phyloP scores from a whole-genome alignment of 2,113 vertebrate genomes.

The Pachycephala philippinensis region DNA sequence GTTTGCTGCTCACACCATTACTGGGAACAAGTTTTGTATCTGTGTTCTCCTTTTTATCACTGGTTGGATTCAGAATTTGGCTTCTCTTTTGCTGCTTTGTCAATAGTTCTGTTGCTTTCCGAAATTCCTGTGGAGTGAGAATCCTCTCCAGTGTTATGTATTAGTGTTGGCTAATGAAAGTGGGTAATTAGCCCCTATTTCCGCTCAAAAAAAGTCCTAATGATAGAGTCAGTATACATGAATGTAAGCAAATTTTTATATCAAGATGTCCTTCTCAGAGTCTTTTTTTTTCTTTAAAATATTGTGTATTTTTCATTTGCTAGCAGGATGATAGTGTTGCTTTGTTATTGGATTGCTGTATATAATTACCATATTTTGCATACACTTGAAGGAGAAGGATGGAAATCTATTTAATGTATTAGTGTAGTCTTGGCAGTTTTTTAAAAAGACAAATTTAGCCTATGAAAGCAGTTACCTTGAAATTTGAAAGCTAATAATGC shows the following conservation, averaged over 20 bases:
- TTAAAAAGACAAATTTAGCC: fast-evolving
- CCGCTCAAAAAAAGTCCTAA: neutral
- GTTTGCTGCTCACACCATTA: neutral
- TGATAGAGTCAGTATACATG: neutral
- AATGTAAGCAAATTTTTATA: neutral
- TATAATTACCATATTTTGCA: neutral
- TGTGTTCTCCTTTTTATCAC: neutral
- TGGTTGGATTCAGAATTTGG: neutral
- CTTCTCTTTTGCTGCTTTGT: neutral
- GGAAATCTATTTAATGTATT: neutral
- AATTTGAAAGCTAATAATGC: neutral
- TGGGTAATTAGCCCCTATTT: neutral
- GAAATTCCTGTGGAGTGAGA: neutral
- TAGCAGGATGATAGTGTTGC: neutral
- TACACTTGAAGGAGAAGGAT: neutral
- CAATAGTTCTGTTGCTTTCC: neutral
- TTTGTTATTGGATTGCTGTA: neutral
- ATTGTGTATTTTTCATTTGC: neutral
- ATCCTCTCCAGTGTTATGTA: neutral
- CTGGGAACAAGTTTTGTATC: neutral
- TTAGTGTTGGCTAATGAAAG: neutral
- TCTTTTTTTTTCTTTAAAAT: neutral
- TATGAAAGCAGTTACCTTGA: neutral
- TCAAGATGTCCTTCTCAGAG: neutral
- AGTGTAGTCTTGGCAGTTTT: neutral